Conservation (phyloP, 1,140 invertebrate species). For the Drosophila equinoxialis region DNA sequence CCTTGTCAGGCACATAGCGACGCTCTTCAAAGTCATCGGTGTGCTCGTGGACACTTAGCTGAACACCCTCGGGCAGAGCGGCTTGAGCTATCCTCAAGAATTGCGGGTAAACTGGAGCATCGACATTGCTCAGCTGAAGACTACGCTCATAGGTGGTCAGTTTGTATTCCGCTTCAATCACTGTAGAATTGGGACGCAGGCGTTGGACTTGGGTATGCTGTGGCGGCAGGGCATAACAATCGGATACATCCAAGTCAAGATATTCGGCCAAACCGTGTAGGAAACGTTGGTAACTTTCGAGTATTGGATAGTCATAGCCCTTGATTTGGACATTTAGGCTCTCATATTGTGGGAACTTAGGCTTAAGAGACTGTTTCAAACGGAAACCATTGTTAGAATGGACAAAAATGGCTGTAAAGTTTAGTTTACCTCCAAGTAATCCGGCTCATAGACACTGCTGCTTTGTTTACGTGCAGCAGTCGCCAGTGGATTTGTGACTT, state of each 20-base stretch:
- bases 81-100: conserved; percentile 89
- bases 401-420: not conserved
- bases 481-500: conserved; percentile 28
- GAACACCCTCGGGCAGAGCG: conserved; percentile 89
- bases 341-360: conserved; percentile 89
- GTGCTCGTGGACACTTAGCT: conserved; percentile 86
- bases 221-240: conserved; percentile 90
- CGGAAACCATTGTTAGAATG: not conserved
- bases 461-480: conserved; percentile 32
- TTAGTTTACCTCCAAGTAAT: conserved; percentile 84
- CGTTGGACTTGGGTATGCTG: conserved; percentile 87
- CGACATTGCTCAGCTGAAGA: conserved; percentile 87
- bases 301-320: conserved; percentile 91
- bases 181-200: conserved; percentile 87
- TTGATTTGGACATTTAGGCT: conserved; percentile 90
- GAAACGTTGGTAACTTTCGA: conserved; percentile 92
- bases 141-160: conserved; percentile 91
- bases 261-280: conserved; percentile 89
- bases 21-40: conserved; percentile 86
- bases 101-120: conserved; percentile 85
- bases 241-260: conserved; percentile 90
- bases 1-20: conserved; percentile 91
- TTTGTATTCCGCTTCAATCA: conserved; percentile 88
- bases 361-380: conserved; percentile 85
- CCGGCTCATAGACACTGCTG: conserved; percentile 84